Base-by-base conservation (phyloP, 2,113 vertebrate genomes). In the Myodes glareolus region DNA sequence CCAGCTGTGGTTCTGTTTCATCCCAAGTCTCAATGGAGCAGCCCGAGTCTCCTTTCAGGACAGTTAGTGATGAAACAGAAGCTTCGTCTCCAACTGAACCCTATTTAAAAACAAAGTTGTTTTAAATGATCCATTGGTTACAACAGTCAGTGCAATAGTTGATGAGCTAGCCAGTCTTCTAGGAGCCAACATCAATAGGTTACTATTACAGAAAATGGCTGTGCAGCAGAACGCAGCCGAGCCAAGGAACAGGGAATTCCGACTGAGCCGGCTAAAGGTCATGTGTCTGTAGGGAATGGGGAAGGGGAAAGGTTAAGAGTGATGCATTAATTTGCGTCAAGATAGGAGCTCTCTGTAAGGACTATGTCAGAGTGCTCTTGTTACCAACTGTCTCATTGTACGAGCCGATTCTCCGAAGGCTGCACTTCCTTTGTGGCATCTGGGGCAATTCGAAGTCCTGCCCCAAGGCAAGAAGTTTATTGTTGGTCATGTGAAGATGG, bases 131-230 rank as follows among this genome's bases (percentile, higher is more conserved):
- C 67, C 45, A 90, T 90, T n/a, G 42, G 87, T 93, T 94, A 94
- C 68, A 85, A 90, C 31, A 93, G 91, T 93, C 81, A 94, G 45
- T 82, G 82, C 58, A 50, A 86, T 63, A 50, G 78, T 88, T 85
- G 84, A 87, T 65, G 88, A 94, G 90, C 68, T 67, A 77, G 86
- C 81, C 91, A 70, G 65, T 88, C 16, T 84, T 63, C 61, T 81
- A 68, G 88, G 7, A 91, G 94, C 97, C 95, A 98, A 97, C 88
- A 95, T 97, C 97, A 98, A 95, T 97, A 97, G 29, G 33, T 96
- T 90, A 94, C 87, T 96, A 95, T 94, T 90, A 67, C 87, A 68
- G 89, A 93, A 78, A 94, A 92, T 68, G 82, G 96, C 55, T 67
- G 45, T 65, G 86, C 75, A 96, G 68, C 89, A 90, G 81, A 87